Evolutionary conservation across 2,797 vertebrate genomes (phyloP), one percentile per base, ranked within the genome.

Genomic region (Botia almorhae): DNA sequence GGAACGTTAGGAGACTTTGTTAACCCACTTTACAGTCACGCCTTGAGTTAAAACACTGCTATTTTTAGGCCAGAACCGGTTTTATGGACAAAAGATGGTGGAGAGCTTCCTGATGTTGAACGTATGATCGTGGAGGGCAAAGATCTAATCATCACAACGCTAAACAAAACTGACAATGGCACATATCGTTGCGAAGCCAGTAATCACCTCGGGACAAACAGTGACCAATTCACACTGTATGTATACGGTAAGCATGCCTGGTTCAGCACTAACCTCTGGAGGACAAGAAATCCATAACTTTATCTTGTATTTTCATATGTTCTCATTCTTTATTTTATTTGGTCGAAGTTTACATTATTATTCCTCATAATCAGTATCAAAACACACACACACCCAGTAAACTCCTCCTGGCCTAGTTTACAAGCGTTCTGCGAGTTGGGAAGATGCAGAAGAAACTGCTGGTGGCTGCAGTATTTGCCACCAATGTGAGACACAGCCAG

Each of bases 151-250:
- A 97, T 99, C 95, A 98, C 95, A 83, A 94, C 92, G 80, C 93
- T 99, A 87, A 99, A 99, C 92, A 99, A 98, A 92, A 99, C 98
- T 74, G 98, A 99, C 93, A 99, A 99, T 16, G 98, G 98, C 88
- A 99, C 98, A 10, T 99, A 99, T 87, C 94, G 97, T 87, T 99
- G 98, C 58, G 97, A 99, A 93, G 98, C 97, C 87, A 97, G 95
- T 86, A 99, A 99, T 86, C 93, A 95, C 85, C 96, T 99, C 81
- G 98, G 98, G 79, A 95, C 96, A 89, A 96, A 95, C 94, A 96
- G 93, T 26, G 97, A 97, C 78, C 97, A 99, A 83, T 99, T 98
- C 75, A 90, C 94, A 80, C 94, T 99, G 87, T 98, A 97, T 94
- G 97, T 99, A 84, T 98, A 97, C 69, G 98, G 98, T 99, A 90